phyloP scores from a whole-genome alignment of 2,888 invertebrate species.

The Reticulitermes lucifugus region DNA sequence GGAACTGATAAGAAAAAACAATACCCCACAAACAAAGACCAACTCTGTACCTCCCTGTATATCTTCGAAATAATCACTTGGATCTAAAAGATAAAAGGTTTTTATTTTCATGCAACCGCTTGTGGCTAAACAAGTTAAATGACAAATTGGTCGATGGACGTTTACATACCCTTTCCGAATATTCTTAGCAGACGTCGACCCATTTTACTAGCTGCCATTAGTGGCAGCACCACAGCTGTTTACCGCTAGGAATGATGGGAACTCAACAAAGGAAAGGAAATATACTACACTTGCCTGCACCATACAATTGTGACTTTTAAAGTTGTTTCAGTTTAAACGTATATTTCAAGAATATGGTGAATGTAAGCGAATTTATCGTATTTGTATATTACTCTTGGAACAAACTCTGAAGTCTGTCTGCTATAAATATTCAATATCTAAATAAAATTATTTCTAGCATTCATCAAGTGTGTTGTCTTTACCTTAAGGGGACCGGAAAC shows the following conservation, averaged over 20 bases:
- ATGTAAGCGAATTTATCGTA: neutral
- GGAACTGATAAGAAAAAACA: conserved; percentile 43
- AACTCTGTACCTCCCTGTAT: neutral
- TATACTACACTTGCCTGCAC: conserved; percentile 31
- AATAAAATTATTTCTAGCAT: neutral
- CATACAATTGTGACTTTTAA: neutral
- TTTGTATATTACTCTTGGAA: too few species aligned
- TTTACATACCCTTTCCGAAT: conserved; percentile 40
- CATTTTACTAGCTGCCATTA: conserved; percentile 52
- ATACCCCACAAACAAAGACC: conserved; percentile 41
- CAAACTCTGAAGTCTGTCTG: too few species aligned
- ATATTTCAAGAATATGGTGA: neutral
- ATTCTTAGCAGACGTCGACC: conserved; percentile 47
- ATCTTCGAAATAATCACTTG: neutral
- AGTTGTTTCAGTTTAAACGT: neutral
- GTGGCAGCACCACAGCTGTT: conserved; percentile 54
- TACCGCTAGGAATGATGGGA: conserved; percentile 50
- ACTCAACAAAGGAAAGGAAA: conserved; percentile 14
- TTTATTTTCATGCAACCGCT: neutral
- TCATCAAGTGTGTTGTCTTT: conserved; percentile 1
- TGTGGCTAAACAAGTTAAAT: neutral
- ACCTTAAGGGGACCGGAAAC: conserved; percentile 40
- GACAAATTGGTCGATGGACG: neutral
- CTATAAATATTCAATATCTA: neutral
- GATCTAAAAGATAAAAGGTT: neutral